A percentile compares a stretch with the other conserved stretches of the same genome.
These are phyloP conservation scores for Hypomecis atomaria DNA, from an alignment of 2,888 invertebrate genomes.

Conservation along the genomic window DNA sequence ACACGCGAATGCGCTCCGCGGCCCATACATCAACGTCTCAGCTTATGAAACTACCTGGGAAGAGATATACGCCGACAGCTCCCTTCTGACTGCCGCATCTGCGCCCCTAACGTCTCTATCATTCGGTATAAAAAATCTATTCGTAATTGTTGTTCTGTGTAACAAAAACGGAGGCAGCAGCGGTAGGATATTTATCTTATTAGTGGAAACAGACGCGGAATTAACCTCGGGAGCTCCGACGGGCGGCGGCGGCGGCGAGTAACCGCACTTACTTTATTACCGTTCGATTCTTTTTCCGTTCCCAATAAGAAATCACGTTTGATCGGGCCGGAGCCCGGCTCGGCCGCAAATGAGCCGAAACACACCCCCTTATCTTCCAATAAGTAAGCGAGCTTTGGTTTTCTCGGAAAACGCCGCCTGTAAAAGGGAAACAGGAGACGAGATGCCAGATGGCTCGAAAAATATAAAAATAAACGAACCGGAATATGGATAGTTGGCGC, in stretches of 20 bases:
- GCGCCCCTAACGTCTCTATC: constrained; percentile 40
- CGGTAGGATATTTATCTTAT: constrained; percentile 58
- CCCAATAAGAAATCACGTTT: constrained; percentile 79
- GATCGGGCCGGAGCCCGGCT: constrained; percentile 63
- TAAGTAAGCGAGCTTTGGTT: constrained; percentile 75
- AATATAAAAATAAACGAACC: constrained; percentile 77
- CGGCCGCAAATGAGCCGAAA: constrained; percentile 80
- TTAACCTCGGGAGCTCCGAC: constrained; percentile 56
- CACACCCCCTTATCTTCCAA: constrained; percentile 79
- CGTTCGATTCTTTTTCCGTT: constrained; percentile 64
- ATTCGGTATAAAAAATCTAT: constrained; percentile 36
- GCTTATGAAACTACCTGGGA: constrained; percentile 71
- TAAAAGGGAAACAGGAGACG: constrained; percentile 62
- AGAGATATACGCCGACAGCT: constrained; percentile 67
- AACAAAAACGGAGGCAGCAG: constrained; percentile 43
- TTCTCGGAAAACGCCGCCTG: constrained; percentile 62
- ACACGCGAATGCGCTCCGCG: constrained; percentile 50
- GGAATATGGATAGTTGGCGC: constrained; percentile 67
- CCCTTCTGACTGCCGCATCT: constrained; percentile 49
- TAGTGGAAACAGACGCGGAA: constrained; percentile 59
- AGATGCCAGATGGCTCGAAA: constrained; percentile 75
- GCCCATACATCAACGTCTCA: constrained; percentile 74
- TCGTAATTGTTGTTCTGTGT: constrained; percentile 34
- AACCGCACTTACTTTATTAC: constrained; percentile 64
- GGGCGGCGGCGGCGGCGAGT: constrained; percentile 44